Base-by-base conservation (phyloP, 2,113 vertebrate species). In the Cichladusa arquata region DNA sequence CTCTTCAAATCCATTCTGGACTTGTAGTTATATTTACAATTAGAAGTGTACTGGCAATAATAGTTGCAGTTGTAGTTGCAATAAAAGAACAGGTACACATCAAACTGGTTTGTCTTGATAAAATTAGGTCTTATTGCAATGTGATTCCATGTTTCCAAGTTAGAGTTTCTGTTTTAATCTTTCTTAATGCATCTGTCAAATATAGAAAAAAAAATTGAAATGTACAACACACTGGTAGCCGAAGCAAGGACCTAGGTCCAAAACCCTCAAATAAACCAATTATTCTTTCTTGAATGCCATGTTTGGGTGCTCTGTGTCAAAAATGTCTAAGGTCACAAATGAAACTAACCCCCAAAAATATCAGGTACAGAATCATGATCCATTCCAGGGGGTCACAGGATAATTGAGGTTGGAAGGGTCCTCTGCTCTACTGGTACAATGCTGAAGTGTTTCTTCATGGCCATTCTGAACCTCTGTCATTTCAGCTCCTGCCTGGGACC, bases 401-500 rank as follows among this genome's bases (percentile, higher is more conserved):
- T 25, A 58, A 34, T 5, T 72, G 29, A n/a, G 12, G 8, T 14
- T 74, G n/a, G 56, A 74, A 74, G 23, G 8, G 16, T 28, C 4
- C 12, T 15, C 28, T 54, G 42, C 36, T 57, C 54, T 44, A 1
- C 12, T 79, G 47, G 17, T 45, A 40, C 85, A 81, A 58, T 25
- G 26, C 24, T 71, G 31, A 61, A 47, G 8, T 42, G 20, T 38
- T 80, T 60, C 26, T 9, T 47, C 65, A 11, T 3, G 13, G 12
- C 20, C 48, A 26, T 8, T 33, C 12, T 65, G 28, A 84, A 45
- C 5, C 5, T 61, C 13, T 88, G 22, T 22, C 9, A 4, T 79
- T 66, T 62, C 0, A 0, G 7, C 8, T 62, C 36, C 1, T n/a
- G 17, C 47, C 7, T 31, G 24, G 62, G 57, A 16, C 5, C 64